Percentiles rank a stretch among this genome's conserved stretches.
phyloP scores from a whole-genome alignment of 53 echinoderm and acorn worm genomes.

The Patiria pectinifera region DNA sequence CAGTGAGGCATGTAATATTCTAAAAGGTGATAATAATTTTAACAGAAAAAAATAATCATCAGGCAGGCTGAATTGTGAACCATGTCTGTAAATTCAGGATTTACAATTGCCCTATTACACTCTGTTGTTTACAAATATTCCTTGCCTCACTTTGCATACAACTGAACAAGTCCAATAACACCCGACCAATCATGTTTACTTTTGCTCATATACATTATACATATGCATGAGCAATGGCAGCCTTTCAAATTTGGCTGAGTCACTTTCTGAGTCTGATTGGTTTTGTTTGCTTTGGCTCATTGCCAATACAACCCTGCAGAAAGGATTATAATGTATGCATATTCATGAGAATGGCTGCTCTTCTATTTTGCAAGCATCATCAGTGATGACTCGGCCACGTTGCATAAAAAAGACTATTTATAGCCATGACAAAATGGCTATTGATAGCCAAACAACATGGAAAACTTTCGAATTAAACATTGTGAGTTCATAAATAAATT shows the following conservation, averaged over 20 bases:
- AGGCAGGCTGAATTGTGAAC: background rate
- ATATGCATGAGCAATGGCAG: constrained; percentile 6
- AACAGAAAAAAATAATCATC: no score
- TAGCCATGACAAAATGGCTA: background rate
- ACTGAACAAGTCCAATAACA: background rate
- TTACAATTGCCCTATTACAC: background rate
- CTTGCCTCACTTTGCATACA: background rate
- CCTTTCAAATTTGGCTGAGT: background rate
- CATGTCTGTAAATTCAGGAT: background rate
- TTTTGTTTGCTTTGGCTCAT: background rate
- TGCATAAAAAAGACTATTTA: background rate
- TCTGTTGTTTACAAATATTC: background rate
- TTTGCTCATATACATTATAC: background rate
- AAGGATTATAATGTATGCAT: background rate
- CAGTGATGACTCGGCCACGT: background rate
- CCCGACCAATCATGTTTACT: background rate
- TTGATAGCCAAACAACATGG: background rate
- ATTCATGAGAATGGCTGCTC: constrained; percentile 61
- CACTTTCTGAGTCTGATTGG: background rate
- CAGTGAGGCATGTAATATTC: background rate
- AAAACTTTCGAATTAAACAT: no score
- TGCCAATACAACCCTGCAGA: background rate
- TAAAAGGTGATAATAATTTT: background rate
- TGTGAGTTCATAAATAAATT: no score
- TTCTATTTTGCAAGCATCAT: constrained; percentile 29